Percentiles rank a stretch among this genome's conserved stretches.
Conservation (phyloP, 2,797 vertebrate genomes). For the Austrolebias charrua region DNA sequence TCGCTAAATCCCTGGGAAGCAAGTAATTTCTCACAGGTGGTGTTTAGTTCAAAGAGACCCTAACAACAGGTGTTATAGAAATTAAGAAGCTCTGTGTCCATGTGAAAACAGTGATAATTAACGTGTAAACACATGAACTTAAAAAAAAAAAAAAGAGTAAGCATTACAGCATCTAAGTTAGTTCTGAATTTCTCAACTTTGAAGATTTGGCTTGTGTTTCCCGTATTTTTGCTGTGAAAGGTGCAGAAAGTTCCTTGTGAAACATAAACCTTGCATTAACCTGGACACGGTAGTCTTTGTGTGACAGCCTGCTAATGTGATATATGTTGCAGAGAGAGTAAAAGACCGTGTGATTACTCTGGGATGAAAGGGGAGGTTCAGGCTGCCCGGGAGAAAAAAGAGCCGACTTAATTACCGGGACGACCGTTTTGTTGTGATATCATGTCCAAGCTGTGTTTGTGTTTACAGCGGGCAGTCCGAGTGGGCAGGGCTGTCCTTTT, state of each 20-base stretch:
- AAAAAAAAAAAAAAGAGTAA: slow-evolving; percentile 6
- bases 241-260: slow-evolving; percentile 62
- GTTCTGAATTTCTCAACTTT: slow-evolving; percentile 15
- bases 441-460: slow-evolving; percentile 65
- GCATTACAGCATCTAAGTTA: slow-evolving; percentile 17
- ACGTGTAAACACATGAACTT: background rate
- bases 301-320: slow-evolving; percentile 68
- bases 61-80: background rate
- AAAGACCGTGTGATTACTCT: slow-evolving; percentile 59
- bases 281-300: slow-evolving; percentile 59
- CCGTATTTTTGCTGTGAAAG: slow-evolving; percentile 45
- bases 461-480: slow-evolving; percentile 47
- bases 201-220: slow-evolving; percentile 43
- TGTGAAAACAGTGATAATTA: background rate
- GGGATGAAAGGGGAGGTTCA: slow-evolving; percentile 26
- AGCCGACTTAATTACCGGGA: slow-evolving; percentile 58
- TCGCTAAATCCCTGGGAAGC: slow-evolving; percentile 1
- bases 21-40: slow-evolving; percentile 6
- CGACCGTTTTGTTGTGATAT: slow-evolving; percentile 57
- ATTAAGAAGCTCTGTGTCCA: slow-evolving; percentile 10
- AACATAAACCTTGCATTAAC: slow-evolving; percentile 66
- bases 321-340: slow-evolving; percentile 65
- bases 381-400: slow-evolving; percentile 39
- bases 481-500: slow-evolving; percentile 42
- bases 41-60: background rate